phyloP scores from a whole-genome alignment of 2,888 invertebrate genomes.

The Diaphora mendica region DNA sequence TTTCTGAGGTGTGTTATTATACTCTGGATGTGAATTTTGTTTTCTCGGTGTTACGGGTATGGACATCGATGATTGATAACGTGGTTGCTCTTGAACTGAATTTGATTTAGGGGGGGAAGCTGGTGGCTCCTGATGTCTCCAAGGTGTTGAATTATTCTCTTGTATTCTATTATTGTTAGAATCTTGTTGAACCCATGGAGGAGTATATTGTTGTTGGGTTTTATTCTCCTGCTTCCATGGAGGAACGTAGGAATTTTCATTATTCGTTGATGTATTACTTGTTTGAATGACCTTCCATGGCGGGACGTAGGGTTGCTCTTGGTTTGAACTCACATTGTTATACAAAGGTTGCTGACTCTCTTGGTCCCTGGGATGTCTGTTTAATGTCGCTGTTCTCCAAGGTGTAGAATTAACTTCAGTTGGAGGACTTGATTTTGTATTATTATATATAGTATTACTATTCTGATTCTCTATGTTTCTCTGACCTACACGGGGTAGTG shows the following conservation, averaged over 20 bases:
- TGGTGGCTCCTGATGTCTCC: conserved; percentile 67
- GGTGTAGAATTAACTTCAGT: conserved; percentile 67
- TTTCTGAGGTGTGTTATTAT: conserved; percentile 70
- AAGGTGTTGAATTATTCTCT: conserved; percentile 61
- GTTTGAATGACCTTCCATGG: conserved; percentile 74
- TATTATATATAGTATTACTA: conserved; percentile 68
- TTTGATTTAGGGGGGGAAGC: conserved; percentile 58
- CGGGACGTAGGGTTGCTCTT: conserved; percentile 69
- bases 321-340: conserved; percentile 63
- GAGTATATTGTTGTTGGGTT: conserved; percentile 65
- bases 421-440: conserved; percentile 63
- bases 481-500: conserved; percentile 73
- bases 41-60: conserved; percentile 80
- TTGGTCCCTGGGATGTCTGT: conserved; percentile 67
- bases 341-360: conserved; percentile 64
- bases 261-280: conserved; percentile 58
- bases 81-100: conserved; percentile 66
- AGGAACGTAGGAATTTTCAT: conserved; percentile 64
- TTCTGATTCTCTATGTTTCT: conserved; percentile 68
- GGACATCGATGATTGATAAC: conserved; percentile 82
- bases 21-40: conserved; percentile 68
- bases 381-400: conserved; percentile 78
- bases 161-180: conserved; percentile 70
- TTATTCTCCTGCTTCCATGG: conserved; percentile 74
- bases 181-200: conserved; percentile 71